phyloP scores from a whole-genome alignment of 2,888 invertebrate genomes.

The Eremobia ochroleuca region DNA sequence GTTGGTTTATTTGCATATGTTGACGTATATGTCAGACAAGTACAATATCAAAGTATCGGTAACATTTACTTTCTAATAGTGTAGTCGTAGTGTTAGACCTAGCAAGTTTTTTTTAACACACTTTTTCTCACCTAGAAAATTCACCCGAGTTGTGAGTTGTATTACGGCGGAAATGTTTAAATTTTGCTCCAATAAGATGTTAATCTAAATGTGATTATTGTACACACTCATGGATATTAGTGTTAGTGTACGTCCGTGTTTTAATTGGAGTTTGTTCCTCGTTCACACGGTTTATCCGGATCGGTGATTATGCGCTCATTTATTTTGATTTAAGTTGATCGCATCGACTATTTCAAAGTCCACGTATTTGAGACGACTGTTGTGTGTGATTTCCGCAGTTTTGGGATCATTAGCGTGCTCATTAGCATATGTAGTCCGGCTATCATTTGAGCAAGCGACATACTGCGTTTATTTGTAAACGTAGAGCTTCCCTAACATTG shows the following conservation, averaged over 20 bases:
- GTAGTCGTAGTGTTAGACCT: constrained; percentile 53
- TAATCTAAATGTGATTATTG: constrained; percentile 57
- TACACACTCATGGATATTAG: constrained; percentile 65
- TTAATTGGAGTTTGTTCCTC: constrained; percentile 73
- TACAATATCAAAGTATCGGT: constrained; percentile 39
- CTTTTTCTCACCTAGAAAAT: constrained; percentile 69
- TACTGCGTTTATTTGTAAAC: constrained; percentile 14
- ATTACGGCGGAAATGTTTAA: constrained; percentile 57
- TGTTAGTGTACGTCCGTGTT: constrained; percentile 74
- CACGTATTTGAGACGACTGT: constrained; percentile 28
- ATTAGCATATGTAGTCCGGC: constrained; percentile 27
- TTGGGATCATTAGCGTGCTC: constrained; percentile 44
- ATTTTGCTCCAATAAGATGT: constrained; percentile 59
- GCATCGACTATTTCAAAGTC: constrained; percentile 26
- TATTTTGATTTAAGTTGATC: constrained; percentile 44
- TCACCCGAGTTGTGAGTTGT: constrained; percentile 33
- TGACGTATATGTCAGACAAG: constrained; percentile 39
- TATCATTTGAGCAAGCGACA: neutral
- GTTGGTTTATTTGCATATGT: constrained; percentile 43
- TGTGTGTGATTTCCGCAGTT: constrained; percentile 55
- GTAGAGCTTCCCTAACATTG: constrained; percentile 45
- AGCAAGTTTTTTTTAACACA: constrained; percentile 66
- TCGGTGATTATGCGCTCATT: constrained; percentile 49
- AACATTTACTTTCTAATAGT: constrained; percentile 64
- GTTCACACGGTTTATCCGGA: constrained; percentile 71